Evolutionary conservation across 2,888 invertebrate genomes (phyloP), one percentile per base, ranked within the genome.

Genomic region (Villa cingulata): DNA sequence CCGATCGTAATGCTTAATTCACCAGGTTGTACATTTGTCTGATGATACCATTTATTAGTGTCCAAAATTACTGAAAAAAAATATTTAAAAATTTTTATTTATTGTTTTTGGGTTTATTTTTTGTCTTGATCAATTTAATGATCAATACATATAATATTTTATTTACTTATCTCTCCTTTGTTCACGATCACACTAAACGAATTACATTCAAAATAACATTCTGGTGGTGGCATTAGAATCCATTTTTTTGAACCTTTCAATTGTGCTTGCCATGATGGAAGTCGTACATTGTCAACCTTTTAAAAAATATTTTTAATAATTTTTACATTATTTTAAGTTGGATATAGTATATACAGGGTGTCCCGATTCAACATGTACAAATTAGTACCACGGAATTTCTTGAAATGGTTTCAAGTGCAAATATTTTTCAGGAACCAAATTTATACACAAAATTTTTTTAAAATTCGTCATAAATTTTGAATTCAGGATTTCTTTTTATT

Each of bases 251-350:
- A 77, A 1, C 96, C 95, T 45, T 78, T 78, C 43, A 96, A 74
- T 72, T 96, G 96, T 1, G 95, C 95, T 70, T 97, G 96, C 96
- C 96, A 96, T 2, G 95, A 96, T 48, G 94, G 88, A 68, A 88
- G 79, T 44, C 80, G 78, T 43, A 96, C 96, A 52, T 92, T 87
- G 70, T 96, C 96, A 55, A 96, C 84, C 94, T 95, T n/a, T n/a
- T n/a, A n/a, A n/a, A n/a, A n/a, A n/a, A n/a, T n/a, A n/a, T n/a
- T n/a, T n/a, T n/a, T n/a, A n/a, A n/a, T n/a, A n/a, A n/a, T n/a
- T n/a, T n/a, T n/a, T n/a, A n/a, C n/a, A n/a, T n/a, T n/a, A n/a
- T n/a, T n/a, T n/a, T n/a, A n/a, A n/a, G n/a, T n/a, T n/a, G n/a
- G n/a, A n/a, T n/a, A n/a, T n/a, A n/a, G n/a, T n/a, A n/a, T n/a